Base-by-base conservation (phyloP, 2,888 invertebrate genomes). In the Ichneumoninae sp. region DNA sequence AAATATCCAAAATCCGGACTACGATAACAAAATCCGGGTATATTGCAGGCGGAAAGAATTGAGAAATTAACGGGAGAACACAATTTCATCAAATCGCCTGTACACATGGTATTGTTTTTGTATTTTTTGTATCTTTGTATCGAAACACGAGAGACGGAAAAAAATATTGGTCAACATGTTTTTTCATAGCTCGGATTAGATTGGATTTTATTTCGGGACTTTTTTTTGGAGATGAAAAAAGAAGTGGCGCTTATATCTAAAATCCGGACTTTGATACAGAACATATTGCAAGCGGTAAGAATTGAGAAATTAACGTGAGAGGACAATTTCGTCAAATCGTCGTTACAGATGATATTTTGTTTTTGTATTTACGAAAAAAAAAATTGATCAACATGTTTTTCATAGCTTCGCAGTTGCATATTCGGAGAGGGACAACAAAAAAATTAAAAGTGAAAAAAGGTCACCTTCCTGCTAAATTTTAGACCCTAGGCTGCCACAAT, bases 21-120 rank as follows among this genome's bases (percentile, higher is more conserved):
- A 65, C 65, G 74, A 74, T 13, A 19, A 22, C 22, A 22, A 1
- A 22, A 22, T 22, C 50, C 19, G 47, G 6, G 2, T 19, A 22
- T 74, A 52, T 65, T 6, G 54, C 47, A 19, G 47, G 1, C 54
- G 54, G 74, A 50, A 33, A 63, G 33, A 65, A 65, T 74, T 65
- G 36, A 74, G 47, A 73, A 73, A 60, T 44, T 60, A 16, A 73
- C 44, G n/a, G 7, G 54, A 22, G 8, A 60, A n/a, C n/a, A 60
- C 26, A n/a, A 33, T 73, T 73, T 73, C 57, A n/a, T 73, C 54
- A 54, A 7, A 22, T 54, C 8, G 1, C 3, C 22, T 3, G 22
- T 54, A 54, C 54, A 54, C 22, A 10, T 22, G 6, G 10, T 40
- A 3, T 54, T 22, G 22, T 54, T 54, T 54, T 7, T 6, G 26